Percentiles rank a stretch among this genome's conserved stretches.
phyloP scores from a whole-genome alignment of 2,888 invertebrate species.

The Myopa testacea region DNA sequence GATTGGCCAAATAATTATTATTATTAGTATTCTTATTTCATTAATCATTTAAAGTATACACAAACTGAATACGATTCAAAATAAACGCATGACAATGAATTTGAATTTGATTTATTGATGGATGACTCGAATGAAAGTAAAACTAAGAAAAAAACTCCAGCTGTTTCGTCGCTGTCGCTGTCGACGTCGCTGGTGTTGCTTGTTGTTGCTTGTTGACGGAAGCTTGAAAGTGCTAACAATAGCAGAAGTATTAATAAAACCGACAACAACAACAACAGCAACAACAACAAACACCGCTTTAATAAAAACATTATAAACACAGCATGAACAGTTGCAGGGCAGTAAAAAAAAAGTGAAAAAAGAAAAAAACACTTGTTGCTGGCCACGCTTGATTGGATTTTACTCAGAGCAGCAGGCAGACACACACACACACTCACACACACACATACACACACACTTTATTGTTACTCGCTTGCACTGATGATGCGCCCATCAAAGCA shows the following conservation, averaged over 20 bases:
- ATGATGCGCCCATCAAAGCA: too few relatives aligned
- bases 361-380: background rate
- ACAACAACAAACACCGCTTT: background rate
- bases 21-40: too few relatives aligned
- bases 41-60: too few relatives aligned
- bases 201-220: too few relatives aligned
- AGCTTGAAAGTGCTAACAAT: background rate
- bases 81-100: too few relatives aligned
- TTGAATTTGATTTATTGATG: too few relatives aligned
- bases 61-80: too few relatives aligned
- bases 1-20: too few relatives aligned
- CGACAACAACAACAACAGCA: conserved; percentile 6
- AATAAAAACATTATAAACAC: background rate
- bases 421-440: background rate
- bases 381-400: background rate
- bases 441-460: background rate
- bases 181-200: too few relatives aligned
- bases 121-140: too few relatives aligned
- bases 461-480: background rate
- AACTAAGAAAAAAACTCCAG: too few relatives aligned
- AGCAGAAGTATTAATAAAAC: background rate
- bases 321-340: background rate
- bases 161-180: too few relatives aligned
- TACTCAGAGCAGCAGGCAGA: background rate
- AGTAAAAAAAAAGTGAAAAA: background rate